A percentile compares a stretch with the other conserved stretches of the same genome.
phyloP scores from a whole-genome alignment of 2,113 vertebrate species.

The Engraulis encrasicolus region DNA sequence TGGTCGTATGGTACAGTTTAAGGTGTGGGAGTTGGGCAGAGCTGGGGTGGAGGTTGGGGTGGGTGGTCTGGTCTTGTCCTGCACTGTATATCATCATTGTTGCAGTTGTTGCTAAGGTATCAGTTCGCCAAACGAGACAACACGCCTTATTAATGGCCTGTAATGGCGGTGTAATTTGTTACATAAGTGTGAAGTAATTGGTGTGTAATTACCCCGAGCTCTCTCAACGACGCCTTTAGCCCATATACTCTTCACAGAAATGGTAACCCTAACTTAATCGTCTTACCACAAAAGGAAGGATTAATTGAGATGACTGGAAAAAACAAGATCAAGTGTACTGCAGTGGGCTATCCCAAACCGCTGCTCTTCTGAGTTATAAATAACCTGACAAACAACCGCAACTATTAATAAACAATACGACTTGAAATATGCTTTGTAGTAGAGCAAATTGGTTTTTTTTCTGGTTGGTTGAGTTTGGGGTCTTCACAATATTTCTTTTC shows the following conservation, averaged over 20 bases:
- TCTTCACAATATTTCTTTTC: background rate
- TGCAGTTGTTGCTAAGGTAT: background rate
- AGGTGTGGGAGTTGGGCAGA: background rate
- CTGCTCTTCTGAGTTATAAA: background rate
- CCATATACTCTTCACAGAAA: background rate
- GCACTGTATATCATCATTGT: background rate
- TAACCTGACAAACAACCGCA: background rate
- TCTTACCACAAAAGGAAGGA: background rate
- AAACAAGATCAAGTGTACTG: background rate
- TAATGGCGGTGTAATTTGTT: slow-evolving; percentile 9
- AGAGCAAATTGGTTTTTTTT: background rate
- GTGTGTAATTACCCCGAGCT: background rate
- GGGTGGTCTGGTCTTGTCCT: background rate
- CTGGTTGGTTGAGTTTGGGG: background rate
- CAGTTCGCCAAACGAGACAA: background rate
- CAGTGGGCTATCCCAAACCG: background rate
- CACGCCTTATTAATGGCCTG: background rate
- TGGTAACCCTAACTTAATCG: background rate
- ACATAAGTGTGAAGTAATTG: slow-evolving; percentile 2
- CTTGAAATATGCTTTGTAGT: background rate
- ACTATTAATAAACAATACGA: background rate
- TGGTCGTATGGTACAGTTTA: background rate
- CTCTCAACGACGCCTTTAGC: background rate
- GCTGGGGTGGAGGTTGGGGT: background rate
- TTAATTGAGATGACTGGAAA: background rate